Evolutionary conservation across 2,113 vertebrate genomes (phyloP).

Genomic region (Pipra filicauda): DNA sequence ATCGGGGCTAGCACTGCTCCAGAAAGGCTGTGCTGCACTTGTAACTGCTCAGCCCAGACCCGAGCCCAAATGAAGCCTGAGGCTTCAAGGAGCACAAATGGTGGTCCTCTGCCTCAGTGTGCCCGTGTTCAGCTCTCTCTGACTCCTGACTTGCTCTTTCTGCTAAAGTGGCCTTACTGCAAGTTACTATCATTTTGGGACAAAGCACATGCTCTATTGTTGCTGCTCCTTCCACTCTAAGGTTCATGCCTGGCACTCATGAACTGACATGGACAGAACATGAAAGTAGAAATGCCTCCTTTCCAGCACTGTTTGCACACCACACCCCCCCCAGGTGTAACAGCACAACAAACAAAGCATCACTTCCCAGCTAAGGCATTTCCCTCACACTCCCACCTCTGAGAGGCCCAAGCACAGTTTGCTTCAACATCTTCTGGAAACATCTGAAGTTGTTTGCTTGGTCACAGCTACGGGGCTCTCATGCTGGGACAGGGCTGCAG

Average conservation of each 20-base stretch:
- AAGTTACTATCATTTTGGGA: neutral
- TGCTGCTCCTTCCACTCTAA: neutral
- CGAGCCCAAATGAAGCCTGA: neutral
- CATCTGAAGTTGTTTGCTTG: fast-evolving
- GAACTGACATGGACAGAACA: neutral
- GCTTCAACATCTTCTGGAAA: neutral
- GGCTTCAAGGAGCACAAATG: neutral
- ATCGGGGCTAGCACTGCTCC: neutral
- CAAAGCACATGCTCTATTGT: neutral
- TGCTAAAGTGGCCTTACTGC: neutral
- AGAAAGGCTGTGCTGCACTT: neutral
- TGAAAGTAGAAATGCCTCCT: neutral
- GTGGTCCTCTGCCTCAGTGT: neutral
- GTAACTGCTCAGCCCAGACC: neutral
- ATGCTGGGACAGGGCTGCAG: neutral
- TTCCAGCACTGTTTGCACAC: neutral
- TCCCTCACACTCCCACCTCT: neutral
- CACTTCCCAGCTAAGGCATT: neutral
- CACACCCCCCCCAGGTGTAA: fast-evolving
- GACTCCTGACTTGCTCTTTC: neutral
- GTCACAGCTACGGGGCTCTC: neutral
- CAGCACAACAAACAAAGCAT: neutral
- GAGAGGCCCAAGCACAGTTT: neutral
- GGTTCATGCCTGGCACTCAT: neutral
- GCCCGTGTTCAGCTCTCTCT: neutral